These are phyloP conservation scores for Marisa cornuarietis DNA, from an alignment of 1,140 invertebrate species.

Conservation along the genomic window DNA sequence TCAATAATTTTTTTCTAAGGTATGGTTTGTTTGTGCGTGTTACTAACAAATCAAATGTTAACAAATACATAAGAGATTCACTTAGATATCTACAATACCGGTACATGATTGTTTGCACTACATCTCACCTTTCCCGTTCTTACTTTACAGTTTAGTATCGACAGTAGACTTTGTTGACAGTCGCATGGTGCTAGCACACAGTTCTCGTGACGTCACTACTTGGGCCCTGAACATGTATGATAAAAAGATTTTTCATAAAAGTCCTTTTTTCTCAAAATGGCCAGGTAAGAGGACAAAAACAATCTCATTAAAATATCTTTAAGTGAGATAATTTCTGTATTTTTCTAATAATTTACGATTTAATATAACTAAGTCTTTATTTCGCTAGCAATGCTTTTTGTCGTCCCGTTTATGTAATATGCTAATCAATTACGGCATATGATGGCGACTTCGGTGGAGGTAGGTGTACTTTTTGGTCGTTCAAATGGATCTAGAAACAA, in stretches of 20 bases:
- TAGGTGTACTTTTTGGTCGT: conserved; percentile 7
- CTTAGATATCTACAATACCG: background rate
- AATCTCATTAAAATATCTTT: background rate
- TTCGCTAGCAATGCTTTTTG: background rate
- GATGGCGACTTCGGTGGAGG: conserved; percentile 11
- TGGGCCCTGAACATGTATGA: conserved; percentile 11
- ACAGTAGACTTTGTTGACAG: conserved; percentile 5
- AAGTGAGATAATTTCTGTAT: background rate
- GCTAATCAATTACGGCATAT: conserved; percentile 14
- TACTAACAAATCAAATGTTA: background rate
- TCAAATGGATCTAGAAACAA: too few relatives aligned
- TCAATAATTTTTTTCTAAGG: too few relatives aligned
- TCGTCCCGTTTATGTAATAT: conserved; percentile 9
- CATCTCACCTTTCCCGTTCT: background rate
- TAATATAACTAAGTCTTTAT: background rate
- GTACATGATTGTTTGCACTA: background rate
- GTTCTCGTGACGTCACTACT: background rate
- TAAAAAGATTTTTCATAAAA: background rate
- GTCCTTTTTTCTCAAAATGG: background rate
- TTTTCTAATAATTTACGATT: background rate
- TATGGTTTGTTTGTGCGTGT: background rate
- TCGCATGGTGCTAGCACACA: conserved; percentile 16
- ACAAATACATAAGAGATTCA: background rate
- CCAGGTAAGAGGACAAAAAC: background rate
- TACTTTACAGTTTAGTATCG: background rate